Percentiles rank a stretch among this genome's conserved stretches.
Conservation (phyloP, 2,113 vertebrate genomes). For the Tauraco erythrolophus region DNA sequence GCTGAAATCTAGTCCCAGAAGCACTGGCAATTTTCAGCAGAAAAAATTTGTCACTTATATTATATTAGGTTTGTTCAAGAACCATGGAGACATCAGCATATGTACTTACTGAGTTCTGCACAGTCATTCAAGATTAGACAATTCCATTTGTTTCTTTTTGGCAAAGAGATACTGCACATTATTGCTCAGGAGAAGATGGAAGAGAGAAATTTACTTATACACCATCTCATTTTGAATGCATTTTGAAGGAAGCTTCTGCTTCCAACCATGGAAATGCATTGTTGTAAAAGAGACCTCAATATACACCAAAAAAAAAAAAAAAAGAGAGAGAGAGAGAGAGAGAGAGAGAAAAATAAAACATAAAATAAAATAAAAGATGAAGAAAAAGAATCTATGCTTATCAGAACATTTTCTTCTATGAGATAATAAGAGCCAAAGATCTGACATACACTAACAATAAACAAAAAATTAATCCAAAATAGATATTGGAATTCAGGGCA, state of each 20-base stretch:
- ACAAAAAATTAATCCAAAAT: neutral
- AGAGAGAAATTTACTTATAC: neutral
- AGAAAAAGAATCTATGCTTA: neutral
- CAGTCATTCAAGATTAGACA: neutral
- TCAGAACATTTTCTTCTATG: neutral
- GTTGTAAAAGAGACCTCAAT: neutral
- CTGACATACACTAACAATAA: neutral
- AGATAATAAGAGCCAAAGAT: neutral
- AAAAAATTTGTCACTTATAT: neutral
- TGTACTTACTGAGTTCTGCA: neutral
- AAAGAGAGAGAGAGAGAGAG: rapidly evolving
- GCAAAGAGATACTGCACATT: neutral
- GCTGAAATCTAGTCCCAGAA: neutral
- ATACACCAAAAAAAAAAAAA: neutral
- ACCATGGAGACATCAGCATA: neutral
- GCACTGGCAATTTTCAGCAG: neutral
- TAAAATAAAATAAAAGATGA: neutral
- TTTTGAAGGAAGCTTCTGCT: neutral
- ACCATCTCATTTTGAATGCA: neutral
- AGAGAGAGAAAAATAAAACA: too few relatives aligned
- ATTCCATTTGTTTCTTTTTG: neutral
- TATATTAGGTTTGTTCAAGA: neutral
- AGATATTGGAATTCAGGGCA: neutral
- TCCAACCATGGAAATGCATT: neutral
- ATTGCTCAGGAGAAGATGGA: neutral